Evolutionary conservation across 2,113 vertebrate species (phyloP).

Genomic region (Tyrannus savana): DNA sequence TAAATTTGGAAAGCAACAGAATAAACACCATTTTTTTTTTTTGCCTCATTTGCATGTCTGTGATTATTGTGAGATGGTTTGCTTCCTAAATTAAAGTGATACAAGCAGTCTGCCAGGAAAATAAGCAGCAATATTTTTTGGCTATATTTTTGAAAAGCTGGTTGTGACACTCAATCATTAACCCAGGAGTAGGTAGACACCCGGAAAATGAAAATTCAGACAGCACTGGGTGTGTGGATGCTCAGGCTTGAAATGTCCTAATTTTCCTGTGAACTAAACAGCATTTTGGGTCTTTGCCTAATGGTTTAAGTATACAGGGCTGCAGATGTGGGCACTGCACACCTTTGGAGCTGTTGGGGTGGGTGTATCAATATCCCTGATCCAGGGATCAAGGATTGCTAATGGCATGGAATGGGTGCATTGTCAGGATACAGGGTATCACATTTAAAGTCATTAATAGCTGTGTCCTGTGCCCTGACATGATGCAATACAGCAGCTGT

Average conservation of each 20-base stretch:
- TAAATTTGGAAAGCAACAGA: conserved; percentile 34
- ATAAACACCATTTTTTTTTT: not conserved
- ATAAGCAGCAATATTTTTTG: not conserved
- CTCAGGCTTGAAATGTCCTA: not conserved
- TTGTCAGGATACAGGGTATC: not conserved
- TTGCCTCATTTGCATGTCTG: not conserved
- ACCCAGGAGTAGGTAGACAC: not conserved
- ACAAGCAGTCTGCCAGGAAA: not conserved
- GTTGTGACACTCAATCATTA: not conserved
- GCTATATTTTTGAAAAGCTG: not conserved
- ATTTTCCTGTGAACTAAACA: not conserved
- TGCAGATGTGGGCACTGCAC: not conserved
- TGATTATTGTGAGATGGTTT: not conserved
- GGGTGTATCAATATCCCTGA: not conserved
- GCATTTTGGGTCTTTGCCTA: not conserved
- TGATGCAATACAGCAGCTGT: conserved; percentile 26
- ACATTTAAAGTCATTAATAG: conserved; percentile 11
- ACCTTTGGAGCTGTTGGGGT: not conserved
- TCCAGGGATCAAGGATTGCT: not conserved
- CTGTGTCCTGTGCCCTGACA: not conserved
- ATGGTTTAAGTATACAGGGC: not conserved
- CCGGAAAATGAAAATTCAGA: not conserved
- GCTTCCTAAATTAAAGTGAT: conserved; percentile 9
- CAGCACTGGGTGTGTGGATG: not conserved
- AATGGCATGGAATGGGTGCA: not conserved